Conservation (phyloP, 2,888 invertebrate species). For the Melanostoma mellinum region DNA sequence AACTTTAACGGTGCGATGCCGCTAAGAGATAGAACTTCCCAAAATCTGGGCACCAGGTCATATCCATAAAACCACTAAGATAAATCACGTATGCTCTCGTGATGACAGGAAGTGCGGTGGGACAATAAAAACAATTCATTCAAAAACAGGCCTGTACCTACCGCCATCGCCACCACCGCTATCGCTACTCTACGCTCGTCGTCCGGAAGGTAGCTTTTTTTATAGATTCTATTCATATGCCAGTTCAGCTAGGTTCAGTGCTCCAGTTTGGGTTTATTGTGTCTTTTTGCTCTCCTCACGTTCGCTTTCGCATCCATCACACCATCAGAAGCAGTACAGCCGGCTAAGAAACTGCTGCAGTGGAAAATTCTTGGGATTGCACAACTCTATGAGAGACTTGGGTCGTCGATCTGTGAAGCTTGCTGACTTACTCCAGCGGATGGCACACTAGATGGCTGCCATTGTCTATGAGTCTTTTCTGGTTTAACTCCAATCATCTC, state of each 20-base stretch:
- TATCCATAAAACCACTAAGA: slow-evolving; percentile 54
- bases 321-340: slow-evolving; percentile 27
- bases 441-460: slow-evolving; percentile 59
- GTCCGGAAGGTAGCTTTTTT: slow-evolving; percentile 30
- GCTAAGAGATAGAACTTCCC: slow-evolving; percentile 54
- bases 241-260: slow-evolving; percentile 56
- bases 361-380: slow-evolving; percentile 67
- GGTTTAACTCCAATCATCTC: slow-evolving; percentile 49
- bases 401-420: slow-evolving; percentile 68
- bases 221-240: slow-evolving; percentile 28
- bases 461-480: slow-evolving; percentile 60
- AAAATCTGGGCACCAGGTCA: slow-evolving; percentile 68
- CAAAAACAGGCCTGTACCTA: slow-evolving; percentile 3
- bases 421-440: slow-evolving; percentile 47
- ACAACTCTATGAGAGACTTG: slow-evolving; percentile 37
- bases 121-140: slow-evolving; percentile 52
- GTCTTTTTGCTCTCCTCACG: slow-evolving; percentile 52
- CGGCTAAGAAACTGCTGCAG: slow-evolving; percentile 31
- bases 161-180: background rate
- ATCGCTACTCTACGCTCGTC: background rate
- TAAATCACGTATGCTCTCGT: slow-evolving; percentile 32
- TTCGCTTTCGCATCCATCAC: slow-evolving; percentile 64
- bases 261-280: slow-evolving; percentile 42
- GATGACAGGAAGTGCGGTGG: slow-evolving; percentile 55
- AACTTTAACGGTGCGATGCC: slow-evolving; percentile 68